Base-by-base conservation (phyloP, 1,140 invertebrate genomes). In the Portunus trituberculatus region DNA sequence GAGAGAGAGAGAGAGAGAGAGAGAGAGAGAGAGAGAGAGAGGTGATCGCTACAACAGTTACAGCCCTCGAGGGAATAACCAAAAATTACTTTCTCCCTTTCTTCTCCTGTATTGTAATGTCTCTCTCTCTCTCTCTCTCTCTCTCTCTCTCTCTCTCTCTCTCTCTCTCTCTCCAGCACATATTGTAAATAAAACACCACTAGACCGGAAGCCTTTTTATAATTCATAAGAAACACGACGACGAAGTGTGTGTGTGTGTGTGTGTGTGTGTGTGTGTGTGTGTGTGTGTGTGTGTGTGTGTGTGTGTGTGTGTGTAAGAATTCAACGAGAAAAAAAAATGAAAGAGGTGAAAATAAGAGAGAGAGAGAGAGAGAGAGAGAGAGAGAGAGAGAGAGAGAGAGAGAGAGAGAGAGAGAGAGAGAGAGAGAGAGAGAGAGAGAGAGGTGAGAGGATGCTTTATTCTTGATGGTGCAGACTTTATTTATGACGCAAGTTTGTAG, bases 171-270 rank as follows among this genome's bases (percentile, higher is more conserved):
- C 39, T 91, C 94, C 94, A 76, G 39, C 82, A 95, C 94, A 95
- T 95, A 92, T 84, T 95, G 94, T 95, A 95, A 95, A 95, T 95
- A 95, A 95, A 95, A 95, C 94, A 95, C 20, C 87, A 86, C 76
- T 83, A 45, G 89, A 91, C 45, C 82, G 12, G 93, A 93, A 91
- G 48, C 14, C 90, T 91, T 67, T 93, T 93, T 93, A 93, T 93
- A 93, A 93, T 93, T 93, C 92, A 93, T 93, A 93, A 86, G 84
- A 89, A 10, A 52, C 28, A 52, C 45, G 14, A 25, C 59, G 59
- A 82, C 4, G 28, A 29, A 59, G 7, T 29, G 92, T 12, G 25
- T 28, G 25, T 8, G 28, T 67, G 45, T 32, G 46, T 31, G 92
- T 91, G 28, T 48, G 28, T 52, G n/a, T n/a, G 1, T 48, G 59